Percentiles rank a stretch among this genome's conserved stretches.
Evolutionary conservation across 2,888 invertebrate species (phyloP).

Genomic region (Rotaria magnacalcarata): DNA sequence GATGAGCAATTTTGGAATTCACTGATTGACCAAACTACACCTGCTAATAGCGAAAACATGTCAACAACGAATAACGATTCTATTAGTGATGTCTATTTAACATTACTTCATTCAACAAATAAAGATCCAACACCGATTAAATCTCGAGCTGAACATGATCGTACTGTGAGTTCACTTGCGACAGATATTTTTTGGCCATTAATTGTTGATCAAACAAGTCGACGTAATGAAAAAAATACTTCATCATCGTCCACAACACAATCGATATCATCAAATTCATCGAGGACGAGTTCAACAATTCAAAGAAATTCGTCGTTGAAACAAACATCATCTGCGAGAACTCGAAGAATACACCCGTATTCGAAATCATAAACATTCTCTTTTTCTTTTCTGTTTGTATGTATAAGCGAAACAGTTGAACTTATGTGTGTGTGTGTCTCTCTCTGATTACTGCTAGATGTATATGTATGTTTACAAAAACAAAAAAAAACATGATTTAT

Average conservation of each 20-base stretch:
- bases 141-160: slow-evolving; percentile 1
- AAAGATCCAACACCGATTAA: background rate
- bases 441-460: background rate
- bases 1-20: background rate
- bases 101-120: background rate
- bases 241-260: background rate
- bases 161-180: background rate
- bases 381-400: background rate
- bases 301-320: background rate
- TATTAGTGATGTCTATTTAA: background rate
- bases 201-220: background rate
- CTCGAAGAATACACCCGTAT: background rate
- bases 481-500: background rate
- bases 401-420: background rate
- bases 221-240: background rate
- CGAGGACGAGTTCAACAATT: background rate
- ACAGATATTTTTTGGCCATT: slow-evolving; percentile 21
- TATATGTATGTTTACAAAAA: background rate
- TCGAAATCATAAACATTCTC: background rate
- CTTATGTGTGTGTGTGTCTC: background rate
- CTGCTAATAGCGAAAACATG: background rate
- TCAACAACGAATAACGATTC: background rate
- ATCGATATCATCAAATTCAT: background rate
- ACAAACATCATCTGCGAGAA: background rate
- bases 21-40: background rate